Percentiles rank a stretch among this genome's conserved stretches.
These are phyloP conservation scores for Hydroisotoma schaefferi DNA, from an alignment of 2,888 invertebrate genomes.

Conservation along the genomic window DNA sequence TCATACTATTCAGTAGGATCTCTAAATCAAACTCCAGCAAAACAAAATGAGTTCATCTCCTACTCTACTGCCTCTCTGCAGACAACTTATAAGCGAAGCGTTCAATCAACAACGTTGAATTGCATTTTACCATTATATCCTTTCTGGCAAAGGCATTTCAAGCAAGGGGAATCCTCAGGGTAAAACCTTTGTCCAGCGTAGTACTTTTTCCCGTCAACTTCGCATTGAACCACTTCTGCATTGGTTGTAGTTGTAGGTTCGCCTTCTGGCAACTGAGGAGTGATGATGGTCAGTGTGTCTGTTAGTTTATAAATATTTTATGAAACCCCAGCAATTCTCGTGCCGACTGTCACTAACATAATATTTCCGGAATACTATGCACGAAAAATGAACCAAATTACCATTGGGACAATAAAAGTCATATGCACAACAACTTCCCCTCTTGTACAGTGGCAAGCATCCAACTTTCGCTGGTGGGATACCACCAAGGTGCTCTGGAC, in stretches of 20 bases:
- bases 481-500: constrained; percentile 40
- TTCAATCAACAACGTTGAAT: too few relatives aligned
- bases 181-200: constrained; percentile 43
- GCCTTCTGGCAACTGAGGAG: constrained; percentile 10
- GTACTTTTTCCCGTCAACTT: constrained; percentile 36
- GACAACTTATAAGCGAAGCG: too few relatives aligned
- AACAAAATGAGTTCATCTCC: too few relatives aligned
- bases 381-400: too few relatives aligned
- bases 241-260: constrained; percentile 3
- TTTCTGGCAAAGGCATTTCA: constrained; percentile 39
- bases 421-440: constrained; percentile 44
- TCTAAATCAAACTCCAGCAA: too few relatives aligned
- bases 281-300: constrained; percentile 21
- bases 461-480: constrained; percentile 32
- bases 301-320: not conserved
- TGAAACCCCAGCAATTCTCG: not conserved
- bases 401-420: constrained; percentile 44
- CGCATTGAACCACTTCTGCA: constrained; percentile 19
- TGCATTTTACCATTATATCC: constrained; percentile 39
- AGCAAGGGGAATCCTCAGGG: constrained; percentile 39
- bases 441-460: constrained; percentile 42
- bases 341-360: too few relatives aligned
- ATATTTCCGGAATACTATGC: too few relatives aligned
- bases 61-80: too few relatives aligned
- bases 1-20: too few relatives aligned